Base-by-base conservation (phyloP, 2,888 invertebrate genomes). In the Conomelus anceps region DNA sequence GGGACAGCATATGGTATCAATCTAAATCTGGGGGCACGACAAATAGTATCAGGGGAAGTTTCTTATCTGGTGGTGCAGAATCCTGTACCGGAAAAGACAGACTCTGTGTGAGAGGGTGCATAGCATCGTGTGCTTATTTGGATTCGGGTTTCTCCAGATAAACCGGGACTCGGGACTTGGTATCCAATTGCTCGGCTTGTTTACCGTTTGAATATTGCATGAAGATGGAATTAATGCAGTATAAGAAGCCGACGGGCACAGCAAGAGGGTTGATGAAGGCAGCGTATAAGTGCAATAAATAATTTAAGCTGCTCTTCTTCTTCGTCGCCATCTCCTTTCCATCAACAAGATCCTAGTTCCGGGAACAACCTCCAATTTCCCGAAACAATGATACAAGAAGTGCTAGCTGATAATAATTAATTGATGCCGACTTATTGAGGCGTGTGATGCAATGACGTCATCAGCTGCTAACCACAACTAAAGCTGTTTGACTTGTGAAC, bases 121-220 rank as follows among this genome's bases (percentile, higher is more conserved):
- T n/a, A n/a, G 63, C 63, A 63, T 63, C 63, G 13, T 34, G 34
- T 13, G 63, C 63, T 20, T 63, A 63, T 63, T 63, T 63, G 63
- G 63, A 63, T 63, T 63, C 63, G 63, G 63, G 9, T 34, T 34
- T 17, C 34, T 17, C 13, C 34, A 13, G n/a, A n/a, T n/a, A n/a
- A n/a, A n/a, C n/a, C n/a, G n/a, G n/a, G n/a, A n/a, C n/a, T n/a
- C n/a, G n/a, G n/a, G 17, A 1, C 4, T 17, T 13, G 13, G 34
- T 1, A 63, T 63, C 63, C 63, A 63, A 63, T 63, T 63, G 63
- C 63, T 20, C 63, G n/a, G 63, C 63, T 63, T 63, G 63, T 63
- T 24, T 86, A 29, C 86, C 22, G 23, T 86, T 86, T 86, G 86
- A 86, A 86, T 86, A 86, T 86, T 86, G 24, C 86, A 86, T 86